Percentiles rank a stretch among this genome's conserved stretches.
phyloP scores from a whole-genome alignment of 1,140 invertebrate genomes.

The Arion vulgaris region DNA sequence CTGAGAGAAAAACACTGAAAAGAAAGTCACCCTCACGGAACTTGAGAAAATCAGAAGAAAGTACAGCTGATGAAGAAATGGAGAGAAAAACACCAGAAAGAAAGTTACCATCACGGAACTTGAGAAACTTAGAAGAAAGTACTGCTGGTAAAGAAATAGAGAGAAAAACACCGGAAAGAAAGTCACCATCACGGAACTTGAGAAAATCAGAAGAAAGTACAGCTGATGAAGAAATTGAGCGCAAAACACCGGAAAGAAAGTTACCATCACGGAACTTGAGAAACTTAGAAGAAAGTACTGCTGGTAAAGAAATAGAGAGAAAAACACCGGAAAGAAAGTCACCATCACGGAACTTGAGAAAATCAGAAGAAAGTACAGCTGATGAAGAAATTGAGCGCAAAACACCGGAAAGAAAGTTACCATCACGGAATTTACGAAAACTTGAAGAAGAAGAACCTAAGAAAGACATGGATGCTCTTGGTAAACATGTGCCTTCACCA shows the following conservation, averaged over 20 bases:
- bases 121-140: neutral
- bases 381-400: neutral
- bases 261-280: neutral
- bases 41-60: too few relatives aligned
- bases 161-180: constrained; percentile 19
- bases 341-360: neutral
- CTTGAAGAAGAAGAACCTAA: neutral
- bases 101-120: neutral
- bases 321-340: neutral
- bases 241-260: neutral
- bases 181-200: neutral
- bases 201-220: neutral
- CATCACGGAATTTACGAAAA: neutral
- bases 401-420: neutral
- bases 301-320: neutral
- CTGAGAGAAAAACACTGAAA: neutral
- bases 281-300: neutral
- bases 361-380: neutral
- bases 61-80: neutral
- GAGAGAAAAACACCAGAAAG: constrained; percentile 13
- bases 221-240: neutral
- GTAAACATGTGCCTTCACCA: neutral
- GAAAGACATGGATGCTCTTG: neutral
- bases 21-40: constrained; percentile 21
- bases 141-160: neutral